These are phyloP conservation scores for western clawed frog (Xenopus tropicalis) DNA, from an alignment of 2,113 vertebrate genomes.

Conservation along the genomic window DNA sequence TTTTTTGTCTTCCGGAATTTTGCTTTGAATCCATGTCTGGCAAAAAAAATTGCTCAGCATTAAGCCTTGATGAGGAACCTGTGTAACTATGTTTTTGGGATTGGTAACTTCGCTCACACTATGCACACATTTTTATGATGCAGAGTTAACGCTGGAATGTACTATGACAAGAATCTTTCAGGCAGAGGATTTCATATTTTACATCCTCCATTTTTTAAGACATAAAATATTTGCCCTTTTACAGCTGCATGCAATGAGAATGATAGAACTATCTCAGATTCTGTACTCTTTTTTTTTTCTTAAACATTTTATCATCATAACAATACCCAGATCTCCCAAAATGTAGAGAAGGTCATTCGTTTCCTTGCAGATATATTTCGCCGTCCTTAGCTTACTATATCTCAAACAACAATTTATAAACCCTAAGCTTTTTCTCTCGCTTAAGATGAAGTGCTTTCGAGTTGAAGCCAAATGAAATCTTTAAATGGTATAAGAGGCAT, in stretches of 20 bases:
- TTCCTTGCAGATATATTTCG: slow-evolving; percentile 59
- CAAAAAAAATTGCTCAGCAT: too few species aligned
- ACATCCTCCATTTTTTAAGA: slow-evolving; percentile 6
- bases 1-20: too few species aligned
- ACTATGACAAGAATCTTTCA: neutral
- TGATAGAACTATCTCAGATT: slow-evolving; percentile 41
- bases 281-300: slow-evolving; percentile 49
- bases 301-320: slow-evolving; percentile 51
- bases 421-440: slow-evolving; percentile 50
- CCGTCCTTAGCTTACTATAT: slow-evolving; percentile 53
- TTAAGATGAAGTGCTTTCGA: slow-evolving; percentile 56
- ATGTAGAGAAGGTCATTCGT: slow-evolving; percentile 57
- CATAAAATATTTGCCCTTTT: slow-evolving; percentile 45
- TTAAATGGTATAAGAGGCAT: slow-evolving; percentile 67
- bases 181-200: slow-evolving; percentile 8
- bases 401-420: slow-evolving; percentile 60
- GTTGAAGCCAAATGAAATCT: slow-evolving; percentile 61
- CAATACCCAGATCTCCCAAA: slow-evolving; percentile 58
- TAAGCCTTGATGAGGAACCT: too few species aligned
- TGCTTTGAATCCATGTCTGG: too few species aligned
- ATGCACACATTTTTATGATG: neutral
- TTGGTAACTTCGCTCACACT: neutral
- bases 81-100: neutral
- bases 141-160: slow-evolving; percentile 1
- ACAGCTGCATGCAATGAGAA: slow-evolving; percentile 51